A percentile compares a stretch with the other conserved stretches of the same genome.
phyloP scores from a whole-genome alignment of 2,113 vertebrate species.

The Rhinolophus sinicus region DNA sequence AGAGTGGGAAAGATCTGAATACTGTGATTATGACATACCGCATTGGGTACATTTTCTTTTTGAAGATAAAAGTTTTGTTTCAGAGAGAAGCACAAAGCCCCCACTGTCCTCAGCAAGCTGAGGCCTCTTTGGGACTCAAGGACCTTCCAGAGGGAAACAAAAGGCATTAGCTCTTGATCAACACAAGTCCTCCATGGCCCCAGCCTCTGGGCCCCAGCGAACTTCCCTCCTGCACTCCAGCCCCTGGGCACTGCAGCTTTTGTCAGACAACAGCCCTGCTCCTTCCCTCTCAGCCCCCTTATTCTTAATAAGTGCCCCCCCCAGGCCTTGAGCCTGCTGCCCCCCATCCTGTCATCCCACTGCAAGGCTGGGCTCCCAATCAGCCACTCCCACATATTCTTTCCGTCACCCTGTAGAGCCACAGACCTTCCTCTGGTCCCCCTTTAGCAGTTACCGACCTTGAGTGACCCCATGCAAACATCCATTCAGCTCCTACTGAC shows the following conservation, averaged over 20 bases:
- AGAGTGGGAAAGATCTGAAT: not conserved
- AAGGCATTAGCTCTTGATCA: not conserved
- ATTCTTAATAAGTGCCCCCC: too few species aligned
- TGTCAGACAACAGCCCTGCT: fast-evolving
- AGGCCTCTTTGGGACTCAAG: not conserved
- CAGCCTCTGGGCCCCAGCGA: not conserved
- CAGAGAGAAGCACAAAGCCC: slow-evolving; percentile 45
- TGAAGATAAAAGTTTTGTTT: slow-evolving; percentile 65
- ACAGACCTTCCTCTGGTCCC: not conserved
- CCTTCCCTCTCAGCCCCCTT: too few species aligned
- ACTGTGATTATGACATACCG: not conserved
- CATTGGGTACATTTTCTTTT: not conserved
- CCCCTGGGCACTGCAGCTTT: not conserved
- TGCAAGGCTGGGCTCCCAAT: not conserved
- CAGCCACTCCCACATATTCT: not conserved
- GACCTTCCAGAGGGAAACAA: not conserved
- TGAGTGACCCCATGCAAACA: fast-evolving
- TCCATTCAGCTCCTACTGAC: fast-evolving
- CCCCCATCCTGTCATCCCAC: fast-evolving
- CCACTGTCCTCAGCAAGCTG: not conserved
- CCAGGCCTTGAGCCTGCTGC: not conserved
- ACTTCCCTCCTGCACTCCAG: too few species aligned
- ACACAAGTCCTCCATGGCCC: not conserved
- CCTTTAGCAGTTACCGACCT: fast-evolving
- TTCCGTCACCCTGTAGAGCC: fast-evolving